Evolutionary conservation across 2,888 invertebrate species (phyloP), one percentile per base, ranked within the genome.

Genomic region (Andrena bicolor): DNA sequence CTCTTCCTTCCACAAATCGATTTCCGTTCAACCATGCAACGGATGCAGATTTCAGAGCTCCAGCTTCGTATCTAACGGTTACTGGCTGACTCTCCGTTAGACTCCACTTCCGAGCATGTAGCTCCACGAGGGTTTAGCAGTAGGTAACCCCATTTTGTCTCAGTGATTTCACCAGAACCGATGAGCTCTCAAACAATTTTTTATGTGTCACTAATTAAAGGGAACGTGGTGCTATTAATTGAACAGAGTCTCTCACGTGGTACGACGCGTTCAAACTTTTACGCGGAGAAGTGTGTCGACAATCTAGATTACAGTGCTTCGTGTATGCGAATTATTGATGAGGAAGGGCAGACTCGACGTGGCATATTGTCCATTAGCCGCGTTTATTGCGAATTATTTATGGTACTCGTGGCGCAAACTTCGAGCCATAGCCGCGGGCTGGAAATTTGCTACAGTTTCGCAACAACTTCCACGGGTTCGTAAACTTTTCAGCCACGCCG

Each of bases 371-470:
- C 41, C 41, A 41, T 41, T 41, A 41, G 16, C 41, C 49, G 32
- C 10, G 32, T 13, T 26, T 20, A 53, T 23, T 4, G 35, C 20
- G 58, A 58, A 16, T 66, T 74, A 65, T 30, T 74, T 51, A 13
- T 2, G 8, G 8, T 20, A 26, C 4, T 6, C 6, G 26, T 20
- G 16, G 16, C 32, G 16, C 23, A 20, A 23, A 74, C 10, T 7
- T 56, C 23, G 35, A 26, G 13, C 1, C 35, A 3, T 23, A 26
- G 28, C 13, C n/a, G 35, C 35, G 13, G 41, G 49, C 30, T 65
- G 51, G 49, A 70, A 71, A 80, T 76, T 53, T 35, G 65, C 76
- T 81, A 69, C 51, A 81, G 63, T 84, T 75, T 84, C 16, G 63
- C n/a, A 56, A 63, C 20, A n/a, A 68, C 72, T 74, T 73, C 23